These are phyloP conservation scores for Otolemur garnettii DNA, from an alignment of 2,113 vertebrate species.

Conservation along the genomic window DNA sequence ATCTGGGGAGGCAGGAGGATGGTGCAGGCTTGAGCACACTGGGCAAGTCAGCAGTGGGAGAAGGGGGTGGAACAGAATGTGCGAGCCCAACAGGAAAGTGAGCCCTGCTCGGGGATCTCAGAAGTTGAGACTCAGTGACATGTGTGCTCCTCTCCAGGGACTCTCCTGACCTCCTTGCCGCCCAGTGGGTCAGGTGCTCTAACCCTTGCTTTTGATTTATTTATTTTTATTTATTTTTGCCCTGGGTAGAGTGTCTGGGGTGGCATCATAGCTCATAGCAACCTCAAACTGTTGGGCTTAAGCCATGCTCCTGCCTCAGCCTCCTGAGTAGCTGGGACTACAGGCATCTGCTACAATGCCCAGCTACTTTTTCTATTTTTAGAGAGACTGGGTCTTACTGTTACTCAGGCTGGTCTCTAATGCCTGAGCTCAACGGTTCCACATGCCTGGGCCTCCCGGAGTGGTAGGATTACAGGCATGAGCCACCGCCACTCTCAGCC, in stretches of 20 bases:
- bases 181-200: accelerated
- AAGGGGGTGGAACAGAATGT: not conserved
- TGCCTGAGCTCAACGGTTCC: too few species aligned
- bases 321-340: too few species aligned
- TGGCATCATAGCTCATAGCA: too few species aligned
- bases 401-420: too few species aligned
- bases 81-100: accelerated
- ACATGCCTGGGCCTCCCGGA: too few species aligned
- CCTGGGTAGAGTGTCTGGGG: too few species aligned
- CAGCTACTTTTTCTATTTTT: too few species aligned
- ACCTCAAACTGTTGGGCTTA: too few species aligned
- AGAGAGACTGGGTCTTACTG: too few species aligned
- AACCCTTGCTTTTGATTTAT: not conserved
- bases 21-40: accelerated
- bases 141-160: accelerated
- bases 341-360: too few species aligned
- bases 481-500: not conserved
- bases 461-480: too few species aligned
- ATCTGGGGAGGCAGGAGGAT: not conserved
- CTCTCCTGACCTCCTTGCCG: not conserved
- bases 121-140: not conserved
- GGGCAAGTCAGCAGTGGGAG: accelerated
- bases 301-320: too few species aligned
- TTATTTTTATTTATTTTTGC: not conserved
- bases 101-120: not conserved